Base-by-base conservation (phyloP, 2,797 vertebrate species). In the Lycodopsis pacificus region DNA sequence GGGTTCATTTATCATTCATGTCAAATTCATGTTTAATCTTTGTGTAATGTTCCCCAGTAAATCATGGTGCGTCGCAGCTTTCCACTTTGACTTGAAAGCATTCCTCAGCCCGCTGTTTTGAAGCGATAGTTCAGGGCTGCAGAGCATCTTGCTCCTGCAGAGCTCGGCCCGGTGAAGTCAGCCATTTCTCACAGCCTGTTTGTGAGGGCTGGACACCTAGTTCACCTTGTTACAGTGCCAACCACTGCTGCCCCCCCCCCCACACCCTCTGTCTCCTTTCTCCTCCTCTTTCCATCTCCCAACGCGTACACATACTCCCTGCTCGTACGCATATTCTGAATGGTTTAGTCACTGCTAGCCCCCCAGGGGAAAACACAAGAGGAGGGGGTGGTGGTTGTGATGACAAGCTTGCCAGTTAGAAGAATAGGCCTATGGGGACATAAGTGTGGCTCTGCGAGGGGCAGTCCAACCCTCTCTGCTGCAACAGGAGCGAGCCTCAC, bases 271-370 rank as follows among this genome's bases (percentile, higher is more conserved):
- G 61, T 56, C 71, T 83, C 71, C 62, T 89, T 83, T 86, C 89
- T 89, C 90, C 89, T 91, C 91, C 91, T 90, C 81, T 88, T 92
- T 90, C 87, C 86, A 86, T 91, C 83, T 89, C 82, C 79, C 80
- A 86, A 90, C 88, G 88, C 92, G 89, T 87, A 91, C 88, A 86
- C 92, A 87, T 79, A 85, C 93, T 89, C 87, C 76, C 83, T 36
- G 77, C 90, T 88, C 88, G 88, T 90, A 87, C 88, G 79, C 91
- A 90, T 92, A 90, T 92, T 92, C 89, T 93, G 90, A 95, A 93
- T 95, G 93, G 94, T 93, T 96, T 84, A 93, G 95, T 94, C 88
- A 76, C 79, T 92, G 92, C 93, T 92, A 83, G 90, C 91, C 92
- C 93, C 94, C 88, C 27, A 17, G 76, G 94, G 94, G 91, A 94